Evolutionary conservation across 2,888 invertebrate species (phyloP).

Genomic region (Heliothis peltigera): DNA sequence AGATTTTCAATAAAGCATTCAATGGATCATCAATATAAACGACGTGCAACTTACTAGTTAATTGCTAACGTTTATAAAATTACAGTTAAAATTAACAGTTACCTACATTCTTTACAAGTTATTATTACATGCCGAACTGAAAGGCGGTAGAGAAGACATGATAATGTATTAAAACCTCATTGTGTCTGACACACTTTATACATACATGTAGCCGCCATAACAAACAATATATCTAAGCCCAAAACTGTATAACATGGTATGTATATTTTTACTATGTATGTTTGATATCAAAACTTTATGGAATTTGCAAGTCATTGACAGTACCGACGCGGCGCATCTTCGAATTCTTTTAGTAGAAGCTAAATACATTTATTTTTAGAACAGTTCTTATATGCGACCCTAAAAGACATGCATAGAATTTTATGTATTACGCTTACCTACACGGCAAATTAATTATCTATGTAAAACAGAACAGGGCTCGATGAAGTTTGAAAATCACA

Average conservation of each 20-base stretch:
- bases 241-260: not conserved
- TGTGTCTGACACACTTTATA: constrained; percentile 28
- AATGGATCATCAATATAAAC: not conserved
- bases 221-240: not conserved
- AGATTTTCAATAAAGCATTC: no score
- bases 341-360: not conserved
- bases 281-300: not conserved
- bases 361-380: no score
- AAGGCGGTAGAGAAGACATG: not conserved
- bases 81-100: constrained; percentile 13
- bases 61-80: constrained; percentile 2
- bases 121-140: constrained; percentile 8
- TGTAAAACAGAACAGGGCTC: no score
- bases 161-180: constrained; percentile 11
- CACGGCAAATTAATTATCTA: no score
- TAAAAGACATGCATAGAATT: no score
- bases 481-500: no score
- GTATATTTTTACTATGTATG: not conserved
- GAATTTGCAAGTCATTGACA: constrained; percentile 1
- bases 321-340: not conserved
- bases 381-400: no score
- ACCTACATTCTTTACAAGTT: constrained; percentile 11
- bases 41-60: not conserved
- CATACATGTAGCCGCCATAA: constrained; percentile 20
- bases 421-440: no score